Base-by-base conservation (phyloP, 1,140 invertebrate genomes). In the Atopsyche davidsoni region DNA sequence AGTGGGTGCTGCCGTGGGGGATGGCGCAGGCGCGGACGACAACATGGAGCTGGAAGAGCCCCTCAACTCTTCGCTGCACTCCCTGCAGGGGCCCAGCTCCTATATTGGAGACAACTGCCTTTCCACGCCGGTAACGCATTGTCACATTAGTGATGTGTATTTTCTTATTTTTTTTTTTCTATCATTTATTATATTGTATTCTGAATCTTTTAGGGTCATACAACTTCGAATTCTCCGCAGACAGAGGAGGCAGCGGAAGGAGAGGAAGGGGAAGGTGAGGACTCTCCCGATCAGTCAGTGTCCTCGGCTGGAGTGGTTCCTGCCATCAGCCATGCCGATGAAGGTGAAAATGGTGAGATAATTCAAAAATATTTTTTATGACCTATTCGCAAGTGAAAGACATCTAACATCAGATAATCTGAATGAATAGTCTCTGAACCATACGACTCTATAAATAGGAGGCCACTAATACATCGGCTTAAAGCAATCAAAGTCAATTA, bases 31-130 rank as follows among this genome's bases (percentile, higher is more conserved):
- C 9, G 51, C 11, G 54, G 43, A 50, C 46, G 55, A 63, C 67
- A 69, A 55, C 66, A 70, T 72, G 69, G 69, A 72, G 38, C 66
- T 70, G 35, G 69, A 72, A 62, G 68, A 72, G 24, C 66, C 69
- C 11, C 62, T 67, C 4, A 61, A 63, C 35, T 65, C 64, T 4
- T 55, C 65, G 19, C 61, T 61, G 18, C 40, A 28, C 10, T 38
- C 51, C 3, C 22, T 34, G 19, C 62, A 63, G 24, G 71, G 70
- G 61, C 66, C 67, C 23, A 67, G 68, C 23, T 67, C 69, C 4
- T 74, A 74, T 49, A 72, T 73, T 31, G 72, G 70, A 13, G 72
- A 73, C 46, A 74, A 74, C 51, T 74, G 70, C 31, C 58, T 73
- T 7, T 72, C 72, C 24, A 73, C 72, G 48, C 72, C 70, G 17